phyloP scores from a whole-genome alignment of 2,888 invertebrate genomes.

The Merodon equestris region DNA sequence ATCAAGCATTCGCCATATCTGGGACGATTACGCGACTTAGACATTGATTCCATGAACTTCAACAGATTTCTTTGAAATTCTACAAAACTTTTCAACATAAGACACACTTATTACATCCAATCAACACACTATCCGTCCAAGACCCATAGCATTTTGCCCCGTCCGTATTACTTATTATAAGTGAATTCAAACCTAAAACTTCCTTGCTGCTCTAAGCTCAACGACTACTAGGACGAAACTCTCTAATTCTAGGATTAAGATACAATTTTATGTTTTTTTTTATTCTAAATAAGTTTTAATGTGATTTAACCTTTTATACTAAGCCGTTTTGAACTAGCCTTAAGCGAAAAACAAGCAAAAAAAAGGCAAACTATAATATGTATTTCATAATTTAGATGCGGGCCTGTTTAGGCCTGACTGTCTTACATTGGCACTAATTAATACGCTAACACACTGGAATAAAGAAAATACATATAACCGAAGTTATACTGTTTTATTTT shows the following conservation, averaged over 20 bases:
- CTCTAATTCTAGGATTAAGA: conserved; percentile 58
- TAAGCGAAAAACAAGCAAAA: too few species aligned
- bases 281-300: conserved; percentile 52
- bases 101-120: conserved; percentile 9
- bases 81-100: neutral
- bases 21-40: conserved; percentile 79
- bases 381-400: too few species aligned
- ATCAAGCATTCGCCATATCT: conserved; percentile 91
- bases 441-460: neutral
- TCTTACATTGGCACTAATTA: too few species aligned
- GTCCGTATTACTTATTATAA: conserved; percentile 25
- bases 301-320: conserved; percentile 53
- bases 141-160: conserved; percentile 18
- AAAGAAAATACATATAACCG: neutral
- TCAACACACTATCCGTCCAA: conserved; percentile 38
- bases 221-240: conserved; percentile 45
- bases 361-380: conserved; percentile 13
- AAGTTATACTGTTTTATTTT: too few species aligned
- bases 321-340: conserved; percentile 43
- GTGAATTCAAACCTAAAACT: conserved; percentile 18
- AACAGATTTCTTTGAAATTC: conserved; percentile 74
- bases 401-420: too few species aligned
- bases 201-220: conserved; percentile 55
- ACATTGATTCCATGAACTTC: conserved; percentile 73
- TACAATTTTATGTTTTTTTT: conserved; percentile 13